Conservation (phyloP, 2,797 vertebrate genomes). For the Anguilla marmorata region DNA sequence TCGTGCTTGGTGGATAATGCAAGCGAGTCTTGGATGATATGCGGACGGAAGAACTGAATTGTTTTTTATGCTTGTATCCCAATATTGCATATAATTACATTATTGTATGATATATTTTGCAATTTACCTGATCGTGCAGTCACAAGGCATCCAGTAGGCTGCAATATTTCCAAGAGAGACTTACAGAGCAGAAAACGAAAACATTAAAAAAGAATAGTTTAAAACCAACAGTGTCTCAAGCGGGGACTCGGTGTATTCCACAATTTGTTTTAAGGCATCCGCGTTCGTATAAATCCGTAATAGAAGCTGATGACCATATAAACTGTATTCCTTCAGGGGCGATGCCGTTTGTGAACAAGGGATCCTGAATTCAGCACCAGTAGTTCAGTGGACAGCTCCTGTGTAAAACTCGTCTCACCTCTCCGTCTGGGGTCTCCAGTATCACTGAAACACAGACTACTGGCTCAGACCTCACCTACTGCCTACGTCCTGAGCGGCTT, state of each 20-base stretch:
- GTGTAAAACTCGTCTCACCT: slow-evolving; percentile 59
- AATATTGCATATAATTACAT: not conserved
- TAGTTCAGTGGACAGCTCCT: slow-evolving; percentile 69
- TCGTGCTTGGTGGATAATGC: slow-evolving; percentile 40
- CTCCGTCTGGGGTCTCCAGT: slow-evolving; percentile 62
- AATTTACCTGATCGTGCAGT: slow-evolving; percentile 68
- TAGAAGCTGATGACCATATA: slow-evolving; percentile 57
- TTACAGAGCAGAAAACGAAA: not conserved
- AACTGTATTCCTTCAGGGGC: slow-evolving; percentile 58
- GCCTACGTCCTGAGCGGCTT: slow-evolving; percentile 61
- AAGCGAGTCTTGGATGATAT: not conserved
- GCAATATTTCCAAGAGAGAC: slow-evolving; percentile 60
- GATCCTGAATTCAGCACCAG: slow-evolving; percentile 69
- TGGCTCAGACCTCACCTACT: slow-evolving; percentile 43
- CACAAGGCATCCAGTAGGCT: slow-evolving; percentile 58
- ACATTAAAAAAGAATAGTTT: slow-evolving; percentile 52
- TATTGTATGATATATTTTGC: not conserved
- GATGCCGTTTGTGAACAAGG: slow-evolving; percentile 9
- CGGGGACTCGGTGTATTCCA: slow-evolving; percentile 52
- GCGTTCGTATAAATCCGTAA: slow-evolving; percentile 44
- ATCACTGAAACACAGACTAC: slow-evolving; percentile 50
- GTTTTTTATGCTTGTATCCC: not conserved
- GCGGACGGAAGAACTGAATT: not conserved
- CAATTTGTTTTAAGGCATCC: slow-evolving; percentile 51
- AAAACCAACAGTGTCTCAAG: slow-evolving; percentile 50